Percentiles rank a stretch among this genome's conserved stretches.
Evolutionary conservation across 2,113 vertebrate species (phyloP).

Genomic region (Saccopteryx bilineata): DNA sequence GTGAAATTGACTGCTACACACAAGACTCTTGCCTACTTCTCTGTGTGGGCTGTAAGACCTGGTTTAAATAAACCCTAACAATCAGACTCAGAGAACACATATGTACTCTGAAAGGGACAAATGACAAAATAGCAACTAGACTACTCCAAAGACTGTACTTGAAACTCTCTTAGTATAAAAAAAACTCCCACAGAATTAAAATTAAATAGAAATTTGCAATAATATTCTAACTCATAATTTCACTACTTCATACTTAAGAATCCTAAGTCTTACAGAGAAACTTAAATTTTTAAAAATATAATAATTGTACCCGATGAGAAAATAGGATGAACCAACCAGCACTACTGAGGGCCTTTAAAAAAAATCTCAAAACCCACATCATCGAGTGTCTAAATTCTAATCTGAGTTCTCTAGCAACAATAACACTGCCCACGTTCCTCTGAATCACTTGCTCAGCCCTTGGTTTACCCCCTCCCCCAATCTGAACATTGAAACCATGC

Average conservation of each 20-base stretch:
- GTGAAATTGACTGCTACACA: background rate
- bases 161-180: background rate
- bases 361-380: background rate
- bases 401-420: background rate
- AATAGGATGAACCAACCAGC: background rate
- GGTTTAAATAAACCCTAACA: background rate
- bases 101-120: background rate
- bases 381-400: background rate
- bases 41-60: background rate
- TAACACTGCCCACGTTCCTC: background rate
- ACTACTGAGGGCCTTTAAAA: background rate
- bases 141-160: background rate
- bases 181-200: background rate
- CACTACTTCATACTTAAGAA: conserved; percentile 46
- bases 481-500: background rate
- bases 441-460: background rate
- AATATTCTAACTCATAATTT: conserved; percentile 43
- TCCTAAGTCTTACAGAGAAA: background rate
- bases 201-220: conserved; percentile 43
- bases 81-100: background rate
- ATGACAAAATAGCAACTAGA: background rate
- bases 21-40: background rate
- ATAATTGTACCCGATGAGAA: background rate
- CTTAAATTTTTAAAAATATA: background rate
- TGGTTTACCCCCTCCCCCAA: background rate